These are phyloP conservation scores for Drosophila murphyi DNA, from an alignment of 1,140 invertebrate genomes.

Conservation along the genomic window DNA sequence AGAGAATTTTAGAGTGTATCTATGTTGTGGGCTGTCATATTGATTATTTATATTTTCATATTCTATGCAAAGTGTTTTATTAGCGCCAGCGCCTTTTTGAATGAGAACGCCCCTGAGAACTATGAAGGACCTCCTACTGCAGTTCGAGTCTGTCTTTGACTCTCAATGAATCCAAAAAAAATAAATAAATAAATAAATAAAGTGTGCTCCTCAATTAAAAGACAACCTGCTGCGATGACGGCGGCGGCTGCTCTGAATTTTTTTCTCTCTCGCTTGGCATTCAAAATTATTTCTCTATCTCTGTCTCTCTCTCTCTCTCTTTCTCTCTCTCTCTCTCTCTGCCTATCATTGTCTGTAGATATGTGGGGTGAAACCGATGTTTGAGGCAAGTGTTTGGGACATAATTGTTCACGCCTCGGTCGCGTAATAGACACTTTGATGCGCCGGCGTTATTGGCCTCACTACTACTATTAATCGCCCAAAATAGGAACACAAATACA, in stretches of 20 bases:
- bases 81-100: conserved; percentile 40
- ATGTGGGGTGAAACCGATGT: conserved; percentile 53
- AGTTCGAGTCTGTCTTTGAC: neutral
- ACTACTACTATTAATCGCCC: conserved; percentile 27
- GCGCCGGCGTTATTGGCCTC: conserved; percentile 20
- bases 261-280: conserved; percentile 10
- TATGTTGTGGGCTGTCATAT: neutral
- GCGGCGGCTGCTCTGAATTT: conserved; percentile 40
- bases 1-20: neutral
- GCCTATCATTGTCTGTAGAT: neutral
- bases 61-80: conserved; percentile 50
- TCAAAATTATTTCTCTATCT: neutral
- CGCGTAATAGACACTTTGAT: conserved; percentile 67
- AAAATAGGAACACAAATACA: conserved; percentile 10
- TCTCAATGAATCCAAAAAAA: conserved; percentile 54
- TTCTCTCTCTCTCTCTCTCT: neutral
- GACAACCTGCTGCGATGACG: conserved; percentile 67
- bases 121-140: neutral
- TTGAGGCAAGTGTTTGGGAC: conserved; percentile 75
- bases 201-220: conserved; percentile 64
- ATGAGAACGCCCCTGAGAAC: neutral
- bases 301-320: neutral
- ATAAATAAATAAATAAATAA: neutral
- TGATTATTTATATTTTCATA: neutral
- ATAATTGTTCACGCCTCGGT: conserved; percentile 79